Base-by-base conservation (phyloP, 2,113 vertebrate genomes). In the Gobiocypris rarus region DNA sequence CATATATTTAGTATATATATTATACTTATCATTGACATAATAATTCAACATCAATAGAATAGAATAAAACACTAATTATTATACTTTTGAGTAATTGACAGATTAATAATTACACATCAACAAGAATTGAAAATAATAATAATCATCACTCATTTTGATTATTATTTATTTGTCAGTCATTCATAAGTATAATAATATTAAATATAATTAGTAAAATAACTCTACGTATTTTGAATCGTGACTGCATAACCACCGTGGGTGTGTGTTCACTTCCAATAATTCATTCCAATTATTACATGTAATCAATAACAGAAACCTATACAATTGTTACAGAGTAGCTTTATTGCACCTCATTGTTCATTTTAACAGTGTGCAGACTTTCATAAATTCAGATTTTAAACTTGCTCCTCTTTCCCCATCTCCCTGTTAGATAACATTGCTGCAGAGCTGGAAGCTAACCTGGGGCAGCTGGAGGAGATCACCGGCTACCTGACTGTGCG, bases 401-500 rank as follows among this genome's bases (percentile, higher is more conserved):
- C 24, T 48, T 10, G 24, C 6, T 14, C 14, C 4, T 50, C 11
- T 31, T 52, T 75, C 15, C 73, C 4, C 15, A 4, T 13, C 24
- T 69, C 5, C 3, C 31, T n/a, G 3, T 69, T 65, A 99, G 98
- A 95, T 91, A 99, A 99, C 92, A 97, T 99, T 74, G 98, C 97
- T 1, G 95, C 96, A 0, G 98, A 99, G 86, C 91, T 99, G 83
- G 98, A 99, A 88, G 95, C 97, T 0, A 99, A 96, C 87, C 95
- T 99, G 15, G 98, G 98, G 15, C 95, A 98, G 90, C 94, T 99
- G 69, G 98, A 99, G 85, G 97, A 97, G 83, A 98, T 99, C 89
- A 96, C 96, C 0, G 98, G 98, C 2, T 97, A 93, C 90, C 94
- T 99, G 15, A 98, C 95, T 74, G 95, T 99, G 24, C 96, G 97